These are phyloP conservation scores for Pionites leucogaster DNA, from an alignment of 2,113 vertebrate species.

Conservation along the genomic window DNA sequence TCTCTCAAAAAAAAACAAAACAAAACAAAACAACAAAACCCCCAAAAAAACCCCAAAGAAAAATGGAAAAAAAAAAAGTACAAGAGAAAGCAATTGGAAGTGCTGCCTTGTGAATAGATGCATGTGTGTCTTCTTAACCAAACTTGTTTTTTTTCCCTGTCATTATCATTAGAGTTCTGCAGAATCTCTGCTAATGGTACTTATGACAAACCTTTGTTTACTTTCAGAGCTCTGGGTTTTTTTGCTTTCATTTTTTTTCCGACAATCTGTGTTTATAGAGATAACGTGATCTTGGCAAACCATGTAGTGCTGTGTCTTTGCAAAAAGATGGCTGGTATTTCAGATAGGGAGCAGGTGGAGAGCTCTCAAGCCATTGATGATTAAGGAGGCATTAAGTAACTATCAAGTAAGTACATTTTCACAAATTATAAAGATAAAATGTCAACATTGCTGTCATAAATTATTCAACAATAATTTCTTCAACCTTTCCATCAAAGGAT, in stretches of 20 bases:
- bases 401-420: constrained; percentile 45
- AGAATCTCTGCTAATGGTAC: neutral
- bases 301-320: constrained; percentile 52
- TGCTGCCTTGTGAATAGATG: neutral
- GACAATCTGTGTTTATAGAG: constrained; percentile 55
- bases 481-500: neutral
- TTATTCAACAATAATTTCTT: neutral
- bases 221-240: constrained; percentile 15
- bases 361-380: neutral
- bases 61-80: neutral
- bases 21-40: neutral
- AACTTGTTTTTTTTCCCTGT: neutral
- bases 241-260: constrained; percentile 42
- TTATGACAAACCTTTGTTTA: constrained; percentile 18
- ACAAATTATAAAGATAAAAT: constrained; percentile 10
- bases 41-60: too few species aligned
- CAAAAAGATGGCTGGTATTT: constrained; percentile 43
- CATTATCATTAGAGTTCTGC: neutral
- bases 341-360: constrained; percentile 51
- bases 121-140: neutral
- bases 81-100: neutral
- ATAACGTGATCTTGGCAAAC: constrained; percentile 66
- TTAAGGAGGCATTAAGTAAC: constrained; percentile 14
- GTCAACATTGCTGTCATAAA: neutral
- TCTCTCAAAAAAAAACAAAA: too few species aligned